Conservation (phyloP, 2,888 invertebrate genomes). For the Sialis fuliginosa region DNA sequence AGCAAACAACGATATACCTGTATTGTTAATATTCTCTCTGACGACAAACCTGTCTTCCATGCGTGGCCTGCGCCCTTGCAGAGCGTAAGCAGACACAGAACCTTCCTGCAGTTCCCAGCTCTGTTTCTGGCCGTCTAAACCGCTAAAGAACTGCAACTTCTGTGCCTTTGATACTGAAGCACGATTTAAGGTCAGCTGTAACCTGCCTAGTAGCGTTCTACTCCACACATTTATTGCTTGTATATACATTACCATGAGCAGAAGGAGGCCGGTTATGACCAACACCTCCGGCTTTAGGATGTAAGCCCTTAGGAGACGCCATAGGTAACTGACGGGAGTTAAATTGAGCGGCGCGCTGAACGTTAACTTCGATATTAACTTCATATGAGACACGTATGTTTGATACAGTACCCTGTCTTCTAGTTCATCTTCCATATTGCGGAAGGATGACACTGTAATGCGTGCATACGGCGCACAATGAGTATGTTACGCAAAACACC, state of each 20-base stretch:
- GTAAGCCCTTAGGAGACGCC: constrained; percentile 62
- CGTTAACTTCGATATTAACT: constrained; percentile 63
- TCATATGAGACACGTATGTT: constrained; percentile 73
- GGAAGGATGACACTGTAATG: not conserved
- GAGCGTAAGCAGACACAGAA: constrained; percentile 70
- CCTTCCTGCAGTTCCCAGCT: constrained; percentile 64
- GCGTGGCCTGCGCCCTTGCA: constrained; percentile 73
- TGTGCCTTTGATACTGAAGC: constrained; percentile 34
- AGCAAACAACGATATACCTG: constrained; percentile 75
- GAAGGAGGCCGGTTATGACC: constrained; percentile 48
- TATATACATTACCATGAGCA: constrained; percentile 60
- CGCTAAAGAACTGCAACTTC: constrained; percentile 34
- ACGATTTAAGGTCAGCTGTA: constrained; percentile 47
- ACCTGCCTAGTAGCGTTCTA: constrained; percentile 49
- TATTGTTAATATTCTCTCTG: constrained; percentile 67
- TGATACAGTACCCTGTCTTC: constrained; percentile 78
- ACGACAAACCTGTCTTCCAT: constrained; percentile 94
- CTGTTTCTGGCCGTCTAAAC: constrained; percentile 33
- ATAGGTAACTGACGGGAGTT: constrained; percentile 54
- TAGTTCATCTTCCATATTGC: constrained; percentile 75
- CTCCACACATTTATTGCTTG: constrained; percentile 75
- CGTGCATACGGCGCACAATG: too few relatives aligned
- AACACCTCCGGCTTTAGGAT: constrained; percentile 65
- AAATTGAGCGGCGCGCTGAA: constrained; percentile 59
- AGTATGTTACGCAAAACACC: too few relatives aligned